These are phyloP conservation scores for Cirrhinus molitorella DNA, from an alignment of 2,797 vertebrate genomes.

Conservation along the genomic window DNA sequence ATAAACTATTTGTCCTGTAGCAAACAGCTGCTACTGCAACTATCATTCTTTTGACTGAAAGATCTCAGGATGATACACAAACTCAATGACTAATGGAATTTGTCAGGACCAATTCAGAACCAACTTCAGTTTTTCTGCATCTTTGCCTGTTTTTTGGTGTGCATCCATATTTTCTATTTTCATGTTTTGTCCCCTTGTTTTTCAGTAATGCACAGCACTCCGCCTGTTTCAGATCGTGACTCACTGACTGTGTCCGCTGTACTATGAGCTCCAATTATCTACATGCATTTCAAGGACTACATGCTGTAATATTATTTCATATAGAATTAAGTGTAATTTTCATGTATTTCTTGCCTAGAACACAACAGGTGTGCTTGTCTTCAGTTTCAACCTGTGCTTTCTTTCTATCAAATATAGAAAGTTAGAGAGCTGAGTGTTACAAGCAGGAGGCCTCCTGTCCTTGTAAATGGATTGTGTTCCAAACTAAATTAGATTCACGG, in stretches of 20 bases:
- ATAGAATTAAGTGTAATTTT: not conserved
- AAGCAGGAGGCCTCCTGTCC: not conserved
- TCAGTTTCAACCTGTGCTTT: not conserved
- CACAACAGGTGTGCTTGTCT: not conserved
- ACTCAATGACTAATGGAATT: conserved; percentile 1
- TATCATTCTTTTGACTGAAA: not conserved
- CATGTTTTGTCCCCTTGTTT: not conserved
- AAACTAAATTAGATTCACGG: conserved; percentile 7
- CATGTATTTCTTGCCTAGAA: not conserved
- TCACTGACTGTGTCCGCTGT: not conserved
- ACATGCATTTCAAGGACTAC: not conserved
- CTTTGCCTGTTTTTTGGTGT: not conserved
- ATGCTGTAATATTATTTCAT: not conserved
- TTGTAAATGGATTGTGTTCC: conserved; percentile 28
- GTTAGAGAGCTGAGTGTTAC: not conserved
- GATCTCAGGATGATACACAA: conserved; percentile 15
- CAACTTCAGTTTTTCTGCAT: not conserved
- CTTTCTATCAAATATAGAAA: not conserved
- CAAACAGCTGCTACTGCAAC: not conserved
- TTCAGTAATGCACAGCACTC: not conserved
- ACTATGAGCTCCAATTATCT: not conserved
- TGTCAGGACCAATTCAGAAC: not conserved
- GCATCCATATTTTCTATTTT: not conserved
- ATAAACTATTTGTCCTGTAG: not conserved
- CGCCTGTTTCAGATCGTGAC: not conserved